Percentiles rank a stretch among this genome's conserved stretches.
These are phyloP conservation scores for Pithys albifrons DNA, from an alignment of 2,113 vertebrate genomes.

Conservation along the genomic window DNA sequence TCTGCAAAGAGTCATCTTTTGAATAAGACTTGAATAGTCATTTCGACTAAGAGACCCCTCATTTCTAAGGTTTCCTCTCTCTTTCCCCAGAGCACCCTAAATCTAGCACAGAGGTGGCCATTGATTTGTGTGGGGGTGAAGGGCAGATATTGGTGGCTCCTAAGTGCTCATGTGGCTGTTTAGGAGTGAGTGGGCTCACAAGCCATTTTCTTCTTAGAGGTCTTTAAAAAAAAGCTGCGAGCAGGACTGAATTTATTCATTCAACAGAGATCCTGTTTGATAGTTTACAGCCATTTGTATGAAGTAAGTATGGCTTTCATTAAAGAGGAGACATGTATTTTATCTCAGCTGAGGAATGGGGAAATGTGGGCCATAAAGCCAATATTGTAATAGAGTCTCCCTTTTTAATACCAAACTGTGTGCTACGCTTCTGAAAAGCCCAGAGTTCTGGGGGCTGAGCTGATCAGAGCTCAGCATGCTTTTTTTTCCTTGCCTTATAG, in stretches of 20 bases:
- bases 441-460: slow-evolving; percentile 1
- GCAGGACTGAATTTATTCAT: not conserved
- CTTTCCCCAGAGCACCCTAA: not conserved
- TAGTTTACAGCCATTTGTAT: not conserved
- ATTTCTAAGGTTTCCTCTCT: not conserved
- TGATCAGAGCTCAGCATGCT: slow-evolving; percentile 29
- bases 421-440: slow-evolving; percentile 15
- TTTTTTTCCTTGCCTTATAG: not conserved
- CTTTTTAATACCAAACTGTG: not conserved
- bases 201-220: not conserved
- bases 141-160: not conserved
- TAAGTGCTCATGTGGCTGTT: fast-evolving
- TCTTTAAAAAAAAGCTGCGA: not conserved
- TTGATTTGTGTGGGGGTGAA: not conserved
- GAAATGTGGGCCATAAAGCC: slow-evolving; percentile 16
- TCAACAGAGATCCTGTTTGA: not conserved
- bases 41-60: not conserved
- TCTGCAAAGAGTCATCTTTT: not conserved
- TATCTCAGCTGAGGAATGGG: slow-evolving; percentile 12
- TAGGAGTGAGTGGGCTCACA: not conserved
- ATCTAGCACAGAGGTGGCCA: not conserved
- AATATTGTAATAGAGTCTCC: slow-evolving; percentile 31
- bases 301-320: slow-evolving; percentile 31
- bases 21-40: not conserved
- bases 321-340: slow-evolving; percentile 15